Evolutionary conservation across 35 echinoderm and acorn worm genomes (phyloP), one percentile per base, ranked within the genome.

Genomic region (Stichopus chloronotus): DNA sequence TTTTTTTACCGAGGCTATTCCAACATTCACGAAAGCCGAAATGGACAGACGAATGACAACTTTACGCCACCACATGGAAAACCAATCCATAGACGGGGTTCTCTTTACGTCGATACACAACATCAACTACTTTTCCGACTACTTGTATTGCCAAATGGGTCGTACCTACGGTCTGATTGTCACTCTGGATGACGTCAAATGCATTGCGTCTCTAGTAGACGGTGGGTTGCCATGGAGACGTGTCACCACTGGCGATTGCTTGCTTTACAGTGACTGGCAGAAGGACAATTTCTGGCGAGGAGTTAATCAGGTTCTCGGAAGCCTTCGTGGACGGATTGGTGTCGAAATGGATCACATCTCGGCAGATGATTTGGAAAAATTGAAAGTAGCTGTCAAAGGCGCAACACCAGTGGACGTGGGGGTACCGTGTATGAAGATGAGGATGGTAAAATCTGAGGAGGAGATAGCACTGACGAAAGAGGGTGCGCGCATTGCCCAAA

Each of bases 241-340:
- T 13, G 92, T 79, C n/a, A 58, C 68, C 9, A 83, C 71, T 6
- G 95, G 97, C 16, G 95, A 91, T 17, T 94, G 92, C 54, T 55
- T 98, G 9, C 21, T 96, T n/a, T 98, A 93, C 90, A 98, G 94
- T 0, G 97, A 98, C 72, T 98, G 97, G 97, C 97, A 98, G 8
- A 72, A 76, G 55, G 95, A 94, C 59, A 98, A 96, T 71, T 98
- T 93, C 76, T 98, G 95, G 91, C 16, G n/a, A 14, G 97, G 93
- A 8, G 94, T 98, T 0, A 55, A 84, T 14, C 72, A 93, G 76
- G 92, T 91, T 25, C 30, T 88, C 6, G 91, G 53, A 19, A 19
- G 77, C 61, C 20, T 74, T 5, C 24, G 8, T 21, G 95, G 95
- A 25, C 92, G 95, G 84, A 82, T 97, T 7, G 96, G 96, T 23